phyloP scores from a whole-genome alignment of 2,888 invertebrate species.

The Cotesia congregata region DNA sequence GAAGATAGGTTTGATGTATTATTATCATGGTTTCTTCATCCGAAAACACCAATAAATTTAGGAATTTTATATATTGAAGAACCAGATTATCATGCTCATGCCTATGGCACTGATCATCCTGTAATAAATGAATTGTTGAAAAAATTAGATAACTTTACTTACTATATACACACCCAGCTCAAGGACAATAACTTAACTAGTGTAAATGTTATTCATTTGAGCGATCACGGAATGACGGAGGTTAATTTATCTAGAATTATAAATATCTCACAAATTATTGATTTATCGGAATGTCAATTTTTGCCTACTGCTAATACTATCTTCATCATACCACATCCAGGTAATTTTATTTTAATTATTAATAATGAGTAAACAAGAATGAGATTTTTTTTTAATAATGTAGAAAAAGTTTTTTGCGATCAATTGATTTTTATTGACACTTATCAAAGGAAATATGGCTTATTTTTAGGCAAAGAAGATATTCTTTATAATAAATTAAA shows the following conservation, averaged over 20 bases:
- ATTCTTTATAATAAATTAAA: conserved; percentile 71
- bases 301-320: conserved; percentile 74
- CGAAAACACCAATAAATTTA: conserved; percentile 77
- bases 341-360: conserved; percentile 59
- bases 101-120: conserved; percentile 73
- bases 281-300: conserved; percentile 70
- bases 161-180: conserved; percentile 75
- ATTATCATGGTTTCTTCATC: conserved; percentile 75
- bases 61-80: conserved; percentile 80
- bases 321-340: conserved; percentile 75
- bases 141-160: conserved; percentile 73
- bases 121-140: conserved; percentile 69
- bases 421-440: no score
- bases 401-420: no score
- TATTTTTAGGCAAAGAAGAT: conserved; percentile 69
- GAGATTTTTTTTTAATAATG: no score
- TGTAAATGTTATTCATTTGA: conserved; percentile 78
- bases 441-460: conserved; percentile 11
- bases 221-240: conserved; percentile 81
- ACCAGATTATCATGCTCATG: conserved; percentile 78
- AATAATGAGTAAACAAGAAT: no score
- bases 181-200: conserved; percentile 71
- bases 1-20: conserved; percentile 73
- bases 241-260: conserved; percentile 73
- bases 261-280: conserved; percentile 73